A percentile compares a stretch with the other conserved stretches of the same genome.
These are phyloP conservation scores for Oscheius sp. DNA, from an alignment of 1,140 invertebrate genomes.

Conservation along the genomic window DNA sequence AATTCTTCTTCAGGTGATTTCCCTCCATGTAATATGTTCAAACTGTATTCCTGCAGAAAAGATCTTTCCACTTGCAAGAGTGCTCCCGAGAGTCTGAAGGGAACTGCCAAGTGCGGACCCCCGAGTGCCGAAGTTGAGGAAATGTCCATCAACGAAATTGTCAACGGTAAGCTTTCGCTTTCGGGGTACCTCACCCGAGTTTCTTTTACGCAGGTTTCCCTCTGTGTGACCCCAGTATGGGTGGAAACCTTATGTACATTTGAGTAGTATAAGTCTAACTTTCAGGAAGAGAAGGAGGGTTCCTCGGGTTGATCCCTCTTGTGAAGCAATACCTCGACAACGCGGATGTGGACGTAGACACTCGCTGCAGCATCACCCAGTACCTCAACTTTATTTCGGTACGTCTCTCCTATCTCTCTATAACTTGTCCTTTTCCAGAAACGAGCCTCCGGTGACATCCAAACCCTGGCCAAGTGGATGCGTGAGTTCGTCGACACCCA, in stretches of 20 bases:
- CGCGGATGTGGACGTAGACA: slow-evolving; percentile 93
- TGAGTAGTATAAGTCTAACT: too few species aligned
- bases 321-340: slow-evolving; percentile 86
- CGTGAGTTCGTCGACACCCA: slow-evolving; percentile 83
- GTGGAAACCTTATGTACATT: too few species aligned
- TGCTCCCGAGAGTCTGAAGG: slow-evolving; percentile 56
- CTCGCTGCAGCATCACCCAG: slow-evolving; percentile 90
- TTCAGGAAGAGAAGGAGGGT: slow-evolving; percentile 68
- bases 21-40: not conserved
- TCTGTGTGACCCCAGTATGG: too few species aligned
- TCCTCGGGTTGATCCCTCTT: slow-evolving; percentile 89
- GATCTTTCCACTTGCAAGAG: slow-evolving; percentile 53
- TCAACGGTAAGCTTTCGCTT: slow-evolving; percentile 83
- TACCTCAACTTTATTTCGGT: slow-evolving; percentile 88
- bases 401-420: not conserved
- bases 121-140: slow-evolving; percentile 63
- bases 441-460: slow-evolving; percentile 61
- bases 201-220: too few species aligned
- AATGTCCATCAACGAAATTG: slow-evolving; percentile 91
- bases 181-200: not conserved
- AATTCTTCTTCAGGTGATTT: slow-evolving; percentile 81
- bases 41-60: slow-evolving; percentile 16
- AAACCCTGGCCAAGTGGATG: slow-evolving; percentile 87
- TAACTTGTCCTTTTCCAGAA: slow-evolving; percentile 42
- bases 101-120: slow-evolving; percentile 39